Percentiles rank a stretch among this genome's conserved stretches.
Evolutionary conservation across 2,888 invertebrate species (phyloP).

Genomic region (Ditylenchus weischeri): DNA sequence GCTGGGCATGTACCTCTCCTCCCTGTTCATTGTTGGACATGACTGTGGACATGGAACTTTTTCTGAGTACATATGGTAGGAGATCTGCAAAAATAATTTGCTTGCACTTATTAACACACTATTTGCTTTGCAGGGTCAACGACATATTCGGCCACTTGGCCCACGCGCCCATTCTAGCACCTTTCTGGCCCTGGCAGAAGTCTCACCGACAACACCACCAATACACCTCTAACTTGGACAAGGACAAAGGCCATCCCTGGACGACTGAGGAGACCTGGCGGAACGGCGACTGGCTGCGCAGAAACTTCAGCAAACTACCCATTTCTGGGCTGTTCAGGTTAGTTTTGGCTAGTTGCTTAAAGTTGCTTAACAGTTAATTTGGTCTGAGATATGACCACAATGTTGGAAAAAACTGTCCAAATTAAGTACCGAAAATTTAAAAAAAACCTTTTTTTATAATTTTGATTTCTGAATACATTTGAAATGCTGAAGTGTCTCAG

Average conservation of each 20-base stretch:
- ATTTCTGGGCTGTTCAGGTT: slow-evolving; percentile 52
- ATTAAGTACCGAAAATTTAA: too few species aligned
- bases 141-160: slow-evolving; percentile 39
- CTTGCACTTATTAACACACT: not conserved
- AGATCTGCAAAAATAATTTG: too few species aligned
- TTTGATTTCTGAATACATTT: too few species aligned
- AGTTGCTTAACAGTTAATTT: too few species aligned
- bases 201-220: slow-evolving; percentile 43
- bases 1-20: slow-evolving; percentile 40
- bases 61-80: slow-evolving; percentile 36
- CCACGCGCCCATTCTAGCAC: slow-evolving; percentile 45
- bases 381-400: too few species aligned
- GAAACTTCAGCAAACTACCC: slow-evolving; percentile 44
- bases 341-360: not conserved
- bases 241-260: slow-evolving; percentile 43
- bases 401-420: too few species aligned
- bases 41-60: slow-evolving; percentile 43
- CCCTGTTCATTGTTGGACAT: slow-evolving; percentile 39
- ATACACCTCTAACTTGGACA: slow-evolving; percentile 52
- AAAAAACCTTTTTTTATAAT: too few species aligned
- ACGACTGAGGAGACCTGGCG: slow-evolving; percentile 33
- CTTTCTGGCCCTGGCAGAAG: slow-evolving; percentile 42
- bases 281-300: slow-evolving; percentile 28
- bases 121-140: slow-evolving; percentile 24
- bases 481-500: too few species aligned